A percentile compares a stretch with the other conserved stretches of the same genome.
Conservation (phyloP, 2,797 vertebrate genomes). For the Sebastes dallii region DNA sequence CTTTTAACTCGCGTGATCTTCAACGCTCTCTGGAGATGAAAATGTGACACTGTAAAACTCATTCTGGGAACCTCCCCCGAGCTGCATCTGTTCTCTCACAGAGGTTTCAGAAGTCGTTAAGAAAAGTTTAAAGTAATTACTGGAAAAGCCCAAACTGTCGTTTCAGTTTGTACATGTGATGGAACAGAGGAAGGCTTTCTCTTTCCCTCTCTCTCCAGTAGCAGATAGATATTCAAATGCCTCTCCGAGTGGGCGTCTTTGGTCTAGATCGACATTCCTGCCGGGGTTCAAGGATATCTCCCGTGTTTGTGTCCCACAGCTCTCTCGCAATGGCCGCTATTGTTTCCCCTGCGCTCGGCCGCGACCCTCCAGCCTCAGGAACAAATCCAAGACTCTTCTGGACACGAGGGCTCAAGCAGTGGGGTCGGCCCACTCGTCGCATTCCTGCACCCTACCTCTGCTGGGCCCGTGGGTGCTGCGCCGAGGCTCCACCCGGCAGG, state of each 20-base stretch:
- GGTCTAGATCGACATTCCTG: conserved; percentile 78
- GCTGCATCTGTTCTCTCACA: not conserved
- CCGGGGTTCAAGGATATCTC: conserved; percentile 75
- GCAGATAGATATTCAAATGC: conserved; percentile 62
- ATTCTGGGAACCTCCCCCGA: not conserved
- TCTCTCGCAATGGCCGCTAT: conserved; percentile 73
- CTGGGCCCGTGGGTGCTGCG: conserved; percentile 69
- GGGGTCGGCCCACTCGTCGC: conserved; percentile 69
- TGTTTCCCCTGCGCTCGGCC: conserved; percentile 65
- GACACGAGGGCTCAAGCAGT: conserved; percentile 60
- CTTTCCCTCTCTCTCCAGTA: conserved; percentile 18
- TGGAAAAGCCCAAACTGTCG: not conserved
- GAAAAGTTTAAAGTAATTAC: not conserved
- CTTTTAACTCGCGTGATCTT: not conserved
- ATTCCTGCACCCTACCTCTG: conserved; percentile 75
- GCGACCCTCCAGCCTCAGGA: conserved; percentile 54
- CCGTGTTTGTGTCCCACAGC: conserved; percentile 82
- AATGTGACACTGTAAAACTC: not conserved
- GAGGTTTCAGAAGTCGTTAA: conserved; percentile 18
- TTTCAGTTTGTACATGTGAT: conserved; percentile 3
- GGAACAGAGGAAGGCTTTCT: conserved; percentile 61
- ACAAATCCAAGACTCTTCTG: conserved; percentile 80
- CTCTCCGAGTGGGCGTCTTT: conserved; percentile 70
- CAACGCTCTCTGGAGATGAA: not conserved
- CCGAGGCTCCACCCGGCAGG: conserved; percentile 43